Evolutionary conservation across 2,797 vertebrate genomes (phyloP).

Genomic region (Cyprinella venusta): DNA sequence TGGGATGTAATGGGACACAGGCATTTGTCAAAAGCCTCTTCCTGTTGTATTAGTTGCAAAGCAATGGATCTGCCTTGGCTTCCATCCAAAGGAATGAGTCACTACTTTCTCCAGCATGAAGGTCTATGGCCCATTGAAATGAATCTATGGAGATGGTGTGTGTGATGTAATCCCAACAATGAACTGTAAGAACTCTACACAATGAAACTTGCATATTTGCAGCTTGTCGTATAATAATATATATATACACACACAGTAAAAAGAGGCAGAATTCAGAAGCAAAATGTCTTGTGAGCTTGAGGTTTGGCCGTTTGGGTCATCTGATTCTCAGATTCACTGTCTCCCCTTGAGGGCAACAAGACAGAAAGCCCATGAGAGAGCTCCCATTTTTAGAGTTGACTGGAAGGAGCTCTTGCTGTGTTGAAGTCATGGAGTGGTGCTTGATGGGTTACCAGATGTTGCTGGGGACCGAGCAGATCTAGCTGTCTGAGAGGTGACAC

Average conservation of each 20-base stretch:
- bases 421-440: slow-evolving; percentile 21
- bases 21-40: slow-evolving; percentile 62
- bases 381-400: slow-evolving; percentile 60
- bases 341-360: slow-evolving; percentile 64
- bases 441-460: slow-evolving; percentile 45
- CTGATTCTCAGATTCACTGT: slow-evolving; percentile 65
- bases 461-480: slow-evolving; percentile 68
- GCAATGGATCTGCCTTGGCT: slow-evolving; percentile 63
- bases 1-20: slow-evolving; percentile 57
- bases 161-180: slow-evolving; percentile 47
- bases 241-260: slow-evolving; percentile 51
- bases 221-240: not conserved
- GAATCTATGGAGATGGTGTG: slow-evolving; percentile 42
- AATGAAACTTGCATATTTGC: not conserved
- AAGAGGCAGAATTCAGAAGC: slow-evolving; percentile 69
- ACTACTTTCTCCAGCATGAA: slow-evolving; percentile 54
- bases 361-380: slow-evolving; percentile 64
- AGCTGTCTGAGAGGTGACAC: slow-evolving; percentile 31
- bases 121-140: slow-evolving; percentile 54
- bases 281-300: slow-evolving; percentile 65
- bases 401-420: slow-evolving; percentile 35
- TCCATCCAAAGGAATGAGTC: slow-evolving; percentile 57
- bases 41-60: slow-evolving; percentile 61
- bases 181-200: slow-evolving; percentile 8
- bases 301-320: slow-evolving; percentile 67